Base-by-base conservation (phyloP, 2,888 invertebrate genomes). In the Escarpia spicata region DNA sequence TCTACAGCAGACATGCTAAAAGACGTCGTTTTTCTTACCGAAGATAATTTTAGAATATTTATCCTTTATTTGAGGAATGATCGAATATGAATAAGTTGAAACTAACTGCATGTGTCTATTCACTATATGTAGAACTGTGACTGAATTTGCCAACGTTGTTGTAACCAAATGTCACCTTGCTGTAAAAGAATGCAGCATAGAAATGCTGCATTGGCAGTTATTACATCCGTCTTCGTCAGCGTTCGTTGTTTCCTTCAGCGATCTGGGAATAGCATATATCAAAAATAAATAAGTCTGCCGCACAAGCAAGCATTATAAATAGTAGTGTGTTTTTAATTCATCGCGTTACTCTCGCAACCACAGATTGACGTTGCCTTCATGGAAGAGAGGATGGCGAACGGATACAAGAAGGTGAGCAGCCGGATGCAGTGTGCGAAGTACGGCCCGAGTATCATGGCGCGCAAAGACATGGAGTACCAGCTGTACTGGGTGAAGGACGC, bases 351-450 rank as follows among this genome's bases (percentile, higher is more conserved):
- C 19, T 6, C 15, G 10, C 45, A 0, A 31, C 0, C 58, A n/a
- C 15, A 91, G 91, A 52, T 91, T 15, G 91, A 91, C 91, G 58
- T 91, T 31, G 91, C 91, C 37, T 91, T 91, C 58, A 91, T 91
- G 91, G 91, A 91, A 45, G 91, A 91, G 58, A 43, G 91, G 91
- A 31, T 91, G 44, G 91, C 91, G 37, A 91, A 91, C 45, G 91
- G 91, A 45, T 91, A 91, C 58, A 43, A 52, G 44, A 91, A 91
- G n/a, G 91, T 91, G 44, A 52, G 45, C 45, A 45, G 58, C 44
- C 44, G 58, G 58, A 91, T 91, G 52, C 44, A 45, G 31, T 91
- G 91, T 43, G 43, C 91, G 19, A 91, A 43, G 37, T 44, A 37
- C 44, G 91, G 91, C 37, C 44, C 45, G 58, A 45, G 45, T 52